phyloP scores from a whole-genome alignment of 2,113 vertebrate genomes.

The Acanthisitta chloris region DNA sequence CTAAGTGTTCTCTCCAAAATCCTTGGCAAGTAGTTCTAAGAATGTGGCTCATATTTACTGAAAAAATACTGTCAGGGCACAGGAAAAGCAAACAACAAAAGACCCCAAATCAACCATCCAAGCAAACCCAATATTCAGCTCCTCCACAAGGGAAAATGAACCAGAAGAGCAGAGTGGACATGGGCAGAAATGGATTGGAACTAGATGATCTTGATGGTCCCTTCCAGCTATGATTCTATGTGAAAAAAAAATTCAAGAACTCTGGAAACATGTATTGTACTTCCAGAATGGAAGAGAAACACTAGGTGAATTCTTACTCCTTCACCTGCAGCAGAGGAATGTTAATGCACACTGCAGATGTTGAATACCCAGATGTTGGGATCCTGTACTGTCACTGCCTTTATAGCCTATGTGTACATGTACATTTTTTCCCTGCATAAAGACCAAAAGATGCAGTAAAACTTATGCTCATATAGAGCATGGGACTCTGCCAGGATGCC shows the following conservation, averaged over 20 bases:
- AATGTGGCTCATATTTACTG: not conserved
- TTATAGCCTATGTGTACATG: accelerated
- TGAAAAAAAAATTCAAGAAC: not conserved
- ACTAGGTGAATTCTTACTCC: not conserved
- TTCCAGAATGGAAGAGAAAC: not conserved
- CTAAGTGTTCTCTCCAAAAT: not conserved
- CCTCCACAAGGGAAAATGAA: not conserved
- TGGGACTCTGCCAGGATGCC: not conserved
- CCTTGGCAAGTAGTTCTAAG: not conserved
- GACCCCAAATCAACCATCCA: not conserved
- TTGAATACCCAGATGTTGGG: not conserved
- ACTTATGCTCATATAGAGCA: not conserved
- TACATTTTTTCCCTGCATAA: not conserved
- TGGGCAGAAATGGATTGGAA: not conserved
- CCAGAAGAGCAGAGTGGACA: not conserved
- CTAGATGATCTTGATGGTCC: not conserved
- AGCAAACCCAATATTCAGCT: accelerated
- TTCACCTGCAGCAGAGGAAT: not conserved
- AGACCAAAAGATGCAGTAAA: not conserved
- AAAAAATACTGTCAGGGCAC: not conserved
- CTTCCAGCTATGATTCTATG: not conserved
- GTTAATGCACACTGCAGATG: not conserved
- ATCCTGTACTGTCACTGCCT: not conserved
- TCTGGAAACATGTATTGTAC: not conserved
- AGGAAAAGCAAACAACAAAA: too few species aligned